These are phyloP conservation scores for Drosophila virilis DNA, from an alignment of 1,140 invertebrate species.

Conservation along the genomic window DNA sequence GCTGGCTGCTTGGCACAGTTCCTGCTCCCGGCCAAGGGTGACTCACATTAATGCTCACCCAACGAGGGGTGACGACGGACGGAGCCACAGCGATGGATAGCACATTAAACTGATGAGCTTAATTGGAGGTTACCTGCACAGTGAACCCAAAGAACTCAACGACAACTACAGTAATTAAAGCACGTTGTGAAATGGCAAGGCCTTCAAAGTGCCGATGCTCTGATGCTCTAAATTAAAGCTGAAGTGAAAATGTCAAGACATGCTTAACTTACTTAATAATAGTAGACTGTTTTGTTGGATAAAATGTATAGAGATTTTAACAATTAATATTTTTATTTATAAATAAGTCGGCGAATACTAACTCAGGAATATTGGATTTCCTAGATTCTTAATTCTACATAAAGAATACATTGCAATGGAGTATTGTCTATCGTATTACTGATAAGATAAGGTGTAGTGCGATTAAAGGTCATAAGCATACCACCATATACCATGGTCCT, in stretches of 20 bases:
- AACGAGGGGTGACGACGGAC: slow-evolving; percentile 20
- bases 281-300: background rate
- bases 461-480: no score
- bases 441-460: no score
- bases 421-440: no score
- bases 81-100: slow-evolving; percentile 61
- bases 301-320: background rate
- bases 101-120: slow-evolving; percentile 82
- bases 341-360: no score
- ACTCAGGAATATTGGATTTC: no score
- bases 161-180: slow-evolving; percentile 47
- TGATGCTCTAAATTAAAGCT: background rate
- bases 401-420: no score
- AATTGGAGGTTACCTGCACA: slow-evolving; percentile 77
- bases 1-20: slow-evolving; percentile 11
- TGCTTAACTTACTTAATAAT: no score
- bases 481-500: no score
- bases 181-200: slow-evolving; percentile 32
- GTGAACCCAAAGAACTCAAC: slow-evolving; percentile 27
- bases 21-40: slow-evolving; percentile 24
- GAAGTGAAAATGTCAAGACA: background rate
- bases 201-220: background rate
- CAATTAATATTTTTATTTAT: no score
- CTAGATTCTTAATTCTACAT: no score
- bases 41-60: slow-evolving; percentile 72